These are phyloP conservation scores for Sthenelais limicola DNA, from an alignment of 2,888 invertebrate genomes.

Conservation along the genomic window DNA sequence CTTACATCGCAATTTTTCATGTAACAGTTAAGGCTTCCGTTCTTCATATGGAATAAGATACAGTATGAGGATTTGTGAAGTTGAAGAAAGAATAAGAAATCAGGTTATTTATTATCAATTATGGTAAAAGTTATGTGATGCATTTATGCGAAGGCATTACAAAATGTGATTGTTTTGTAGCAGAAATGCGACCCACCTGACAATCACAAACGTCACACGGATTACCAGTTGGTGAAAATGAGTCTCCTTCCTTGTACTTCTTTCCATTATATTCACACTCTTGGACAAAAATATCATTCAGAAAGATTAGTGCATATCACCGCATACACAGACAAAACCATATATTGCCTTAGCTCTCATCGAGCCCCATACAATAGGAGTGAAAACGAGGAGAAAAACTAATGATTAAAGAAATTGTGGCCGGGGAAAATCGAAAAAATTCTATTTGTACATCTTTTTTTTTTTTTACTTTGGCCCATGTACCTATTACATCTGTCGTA, in stretches of 20 bases:
- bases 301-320: too few species aligned
- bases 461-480: too few species aligned
- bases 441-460: too few species aligned
- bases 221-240: constrained; percentile 57
- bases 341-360: too few species aligned
- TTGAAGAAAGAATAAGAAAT: background rate
- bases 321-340: too few species aligned
- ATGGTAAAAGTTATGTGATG: background rate
- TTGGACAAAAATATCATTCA: constrained; percentile 34
- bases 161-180: background rate
- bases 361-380: too few species aligned
- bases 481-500: too few species aligned
- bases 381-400: too few species aligned
- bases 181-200: constrained; percentile 50
- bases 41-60: background rate
- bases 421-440: too few species aligned
- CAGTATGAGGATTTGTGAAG: background rate
- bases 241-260: constrained; percentile 56
- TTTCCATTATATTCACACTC: constrained; percentile 57
- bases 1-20: background rate
- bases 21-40: constrained; percentile 8
- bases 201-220: constrained; percentile 62
- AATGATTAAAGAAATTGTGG: too few species aligned
- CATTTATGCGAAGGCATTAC: background rate
- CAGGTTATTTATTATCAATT: background rate